Conservation (phyloP, 2,888 invertebrate species). For the Atherix ibis region DNA sequence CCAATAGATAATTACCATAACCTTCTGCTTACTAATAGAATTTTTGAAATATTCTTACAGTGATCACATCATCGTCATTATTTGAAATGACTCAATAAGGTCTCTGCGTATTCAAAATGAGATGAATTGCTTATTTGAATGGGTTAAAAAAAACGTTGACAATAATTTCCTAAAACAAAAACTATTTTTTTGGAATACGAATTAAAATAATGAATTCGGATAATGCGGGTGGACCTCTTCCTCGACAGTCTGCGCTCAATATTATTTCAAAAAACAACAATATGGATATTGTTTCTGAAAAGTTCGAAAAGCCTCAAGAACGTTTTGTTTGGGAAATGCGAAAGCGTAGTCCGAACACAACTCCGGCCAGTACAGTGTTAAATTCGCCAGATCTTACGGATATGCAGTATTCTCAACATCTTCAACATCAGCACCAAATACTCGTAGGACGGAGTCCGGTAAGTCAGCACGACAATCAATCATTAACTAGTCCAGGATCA, state of each 20-base stretch:
- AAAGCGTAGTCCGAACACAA: conserved; percentile 28
- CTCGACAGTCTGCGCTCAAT: conserved; percentile 8
- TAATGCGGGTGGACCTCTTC: conserved; percentile 4
- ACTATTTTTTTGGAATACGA: too few relatives aligned
- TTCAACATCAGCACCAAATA: conserved; percentile 25
- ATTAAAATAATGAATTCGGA: too few relatives aligned
- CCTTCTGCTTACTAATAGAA: too few relatives aligned
- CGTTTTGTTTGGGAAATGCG: conserved; percentile 32
- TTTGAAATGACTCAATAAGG: too few relatives aligned
- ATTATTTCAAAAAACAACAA: conserved; percentile 6
- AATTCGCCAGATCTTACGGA: conserved; percentile 30
- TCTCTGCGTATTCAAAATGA: too few relatives aligned
- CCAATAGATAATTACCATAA: too few relatives aligned
- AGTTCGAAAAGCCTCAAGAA: conserved; percentile 18
- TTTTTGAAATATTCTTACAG: too few relatives aligned
- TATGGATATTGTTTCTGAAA: conserved; percentile 6
- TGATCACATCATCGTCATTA: too few relatives aligned
- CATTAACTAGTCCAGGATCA: conserved; percentile 25
- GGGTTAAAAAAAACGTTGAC: too few relatives aligned
- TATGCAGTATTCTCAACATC: conserved; percentile 23
- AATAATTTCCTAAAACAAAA: too few relatives aligned
- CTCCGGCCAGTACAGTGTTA: conserved; percentile 30
- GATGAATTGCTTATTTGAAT: too few relatives aligned
- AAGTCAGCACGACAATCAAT: conserved; percentile 14
- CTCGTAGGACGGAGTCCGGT: conserved; percentile 30